phyloP scores from a whole-genome alignment of 2,113 vertebrate species.

The Glaucidium brasilianum region DNA sequence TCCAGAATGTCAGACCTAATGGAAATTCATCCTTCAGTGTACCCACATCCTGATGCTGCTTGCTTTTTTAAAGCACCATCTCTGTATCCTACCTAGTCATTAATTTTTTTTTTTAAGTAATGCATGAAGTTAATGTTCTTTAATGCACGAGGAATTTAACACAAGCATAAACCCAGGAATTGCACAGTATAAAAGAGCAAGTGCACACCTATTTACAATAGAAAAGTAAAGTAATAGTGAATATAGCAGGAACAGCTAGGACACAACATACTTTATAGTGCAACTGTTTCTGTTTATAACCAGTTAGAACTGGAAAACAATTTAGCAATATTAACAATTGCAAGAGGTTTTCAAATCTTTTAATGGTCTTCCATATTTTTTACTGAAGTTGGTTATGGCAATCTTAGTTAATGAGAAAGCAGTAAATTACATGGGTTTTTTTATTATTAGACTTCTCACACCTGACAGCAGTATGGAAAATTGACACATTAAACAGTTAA shows the following conservation, averaged over 20 bases:
- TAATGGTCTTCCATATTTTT: background rate
- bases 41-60: background rate
- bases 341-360: background rate
- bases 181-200: background rate
- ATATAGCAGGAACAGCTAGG: background rate
- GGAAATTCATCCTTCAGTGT: background rate
- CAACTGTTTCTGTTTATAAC: background rate
- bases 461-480: background rate
- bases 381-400: background rate
- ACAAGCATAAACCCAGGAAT: background rate
- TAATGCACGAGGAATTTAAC: background rate
- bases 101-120: background rate
- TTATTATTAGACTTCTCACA: background rate
- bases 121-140: background rate
- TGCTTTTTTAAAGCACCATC: background rate
- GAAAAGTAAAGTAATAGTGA: background rate
- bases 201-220: background rate
- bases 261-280: background rate
- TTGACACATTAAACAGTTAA: background rate
- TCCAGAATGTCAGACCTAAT: background rate
- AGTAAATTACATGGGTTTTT: background rate
- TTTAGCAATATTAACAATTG: background rate
- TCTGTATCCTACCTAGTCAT: background rate
- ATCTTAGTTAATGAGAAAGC: background rate
- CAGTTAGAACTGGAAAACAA: background rate